Percentiles rank a stretch among this genome's conserved stretches.
Evolutionary conservation across 1,140 invertebrate genomes (phyloP).

Genomic region (Drosophila takahashii): DNA sequence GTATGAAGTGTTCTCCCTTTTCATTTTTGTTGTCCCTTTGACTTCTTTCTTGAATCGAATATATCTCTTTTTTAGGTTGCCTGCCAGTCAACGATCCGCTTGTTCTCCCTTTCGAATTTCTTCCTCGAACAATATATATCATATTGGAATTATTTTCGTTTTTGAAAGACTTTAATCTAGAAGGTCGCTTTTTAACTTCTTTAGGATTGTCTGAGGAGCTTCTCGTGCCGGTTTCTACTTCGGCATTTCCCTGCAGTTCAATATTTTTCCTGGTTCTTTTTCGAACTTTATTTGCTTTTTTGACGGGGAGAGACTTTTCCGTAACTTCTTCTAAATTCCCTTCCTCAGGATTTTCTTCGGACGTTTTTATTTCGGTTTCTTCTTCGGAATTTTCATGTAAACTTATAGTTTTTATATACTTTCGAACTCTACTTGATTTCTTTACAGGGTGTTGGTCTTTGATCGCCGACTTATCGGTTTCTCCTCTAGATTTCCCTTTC

Average conservation of each 20-base stretch:
- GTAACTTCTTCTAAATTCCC: background rate
- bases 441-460: no score
- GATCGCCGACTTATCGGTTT: no score
- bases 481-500: background rate
- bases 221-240: background rate
- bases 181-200: background rate
- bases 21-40: no score
- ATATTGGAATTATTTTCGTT: background rate
- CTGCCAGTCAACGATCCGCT: background rate
- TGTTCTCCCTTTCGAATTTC: background rate
- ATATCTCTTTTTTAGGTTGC: background rate
- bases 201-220: background rate
- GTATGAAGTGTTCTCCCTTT: background rate
- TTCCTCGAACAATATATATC: constrained; percentile 2
- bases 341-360: no score
- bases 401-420: background rate
- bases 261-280: background rate
- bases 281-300: no score
- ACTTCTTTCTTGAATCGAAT: background rate
- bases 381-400: background rate
- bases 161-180: background rate
- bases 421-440: no score
- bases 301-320: no score
- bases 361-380: background rate
- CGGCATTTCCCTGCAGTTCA: background rate